Evolutionary conservation across 2,113 vertebrate genomes (phyloP).

Genomic region (Axis porcinus): DNA sequence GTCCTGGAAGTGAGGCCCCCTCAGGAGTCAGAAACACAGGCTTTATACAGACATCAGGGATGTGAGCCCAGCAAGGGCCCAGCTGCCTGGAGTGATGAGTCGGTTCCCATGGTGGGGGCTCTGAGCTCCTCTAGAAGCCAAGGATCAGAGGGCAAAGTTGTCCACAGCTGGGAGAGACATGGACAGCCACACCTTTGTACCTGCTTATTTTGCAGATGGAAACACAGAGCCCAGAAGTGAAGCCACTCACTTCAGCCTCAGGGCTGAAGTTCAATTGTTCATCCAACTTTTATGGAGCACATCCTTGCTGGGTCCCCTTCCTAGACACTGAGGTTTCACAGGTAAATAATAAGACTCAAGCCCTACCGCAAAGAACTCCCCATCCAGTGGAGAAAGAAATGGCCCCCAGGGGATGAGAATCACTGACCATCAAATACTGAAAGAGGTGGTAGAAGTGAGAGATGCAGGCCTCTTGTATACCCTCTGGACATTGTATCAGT

Average conservation of each 20-base stretch:
- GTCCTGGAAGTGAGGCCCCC: slow-evolving; percentile 32
- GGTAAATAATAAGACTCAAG: background rate
- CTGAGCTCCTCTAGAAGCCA: slow-evolving; percentile 32
- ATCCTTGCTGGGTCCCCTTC: too few relatives aligned
- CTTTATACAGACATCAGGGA: slow-evolving; percentile 44
- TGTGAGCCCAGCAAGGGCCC: slow-evolving; percentile 29
- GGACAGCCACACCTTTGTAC: too few relatives aligned
- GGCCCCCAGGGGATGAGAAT: background rate
- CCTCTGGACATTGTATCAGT: background rate
- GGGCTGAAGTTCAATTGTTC: background rate
- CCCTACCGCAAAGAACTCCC: background rate
- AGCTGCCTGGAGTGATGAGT: background rate
- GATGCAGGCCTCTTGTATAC: accelerated
- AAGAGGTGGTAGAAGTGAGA: background rate
- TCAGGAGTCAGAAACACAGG: slow-evolving; percentile 30
- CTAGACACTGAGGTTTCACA: background rate
- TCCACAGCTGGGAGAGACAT: background rate
- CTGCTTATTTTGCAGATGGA: background rate
- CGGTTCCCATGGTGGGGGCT: background rate
- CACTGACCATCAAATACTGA: too few relatives aligned
- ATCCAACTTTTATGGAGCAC: too few relatives aligned
- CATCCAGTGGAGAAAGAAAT: accelerated
- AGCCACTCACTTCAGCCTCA: background rate
- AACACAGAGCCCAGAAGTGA: background rate
- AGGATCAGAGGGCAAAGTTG: background rate